Base-by-base conservation (phyloP, 2,888 invertebrate genomes). In the Entomobrya proxima region DNA sequence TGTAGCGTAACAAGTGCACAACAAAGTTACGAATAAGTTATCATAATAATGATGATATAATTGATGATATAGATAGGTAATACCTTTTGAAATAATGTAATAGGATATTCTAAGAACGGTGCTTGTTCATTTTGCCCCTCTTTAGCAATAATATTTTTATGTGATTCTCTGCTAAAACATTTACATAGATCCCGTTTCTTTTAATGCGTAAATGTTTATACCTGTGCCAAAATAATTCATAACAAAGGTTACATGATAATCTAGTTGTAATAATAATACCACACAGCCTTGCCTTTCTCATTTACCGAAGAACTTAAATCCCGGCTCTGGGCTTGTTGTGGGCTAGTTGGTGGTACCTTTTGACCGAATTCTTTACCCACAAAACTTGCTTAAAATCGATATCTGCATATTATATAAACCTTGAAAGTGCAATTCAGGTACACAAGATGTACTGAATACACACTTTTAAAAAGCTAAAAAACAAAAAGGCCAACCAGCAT, bases 161-260 rank as follows among this genome's bases (percentile, higher is more conserved):
- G 30, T 37, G 2, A 18, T 72, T 72, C 27, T 50, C 44, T 44
- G 5, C 69, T 27, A 7, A 15, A 15, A 50, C 6, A 3, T 15
- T 24, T 21, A 30, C 2, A 30, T 4, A 77, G 18, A 85, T 80
- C 74, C 80, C 76, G 85, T 85, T 85, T 30, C 37, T 4, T 67
- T 44, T 50, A 24, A 79, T 50, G 35, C 55, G 47, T 35, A 74
- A 52, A 50, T 47, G 35, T 74, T 50, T 1, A 50, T 55, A 83
- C 78, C 15, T 79, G 79, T 85, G 79, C 85, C 85, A 85, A 84
- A 69, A 61, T 55, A 84, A 84, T 84, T 69, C 50, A 67, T 82
- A 75, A 76, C 32, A 79, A 80, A 40, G 24, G 40, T 64, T 82
- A 40, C 69, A 55, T 52, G 67, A 72, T 83, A 67, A 83, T 75